Evolutionary conservation across 2,113 vertebrate genomes (phyloP), one percentile per base, ranked within the genome.

Genomic region (Mormoops blainvillei): DNA sequence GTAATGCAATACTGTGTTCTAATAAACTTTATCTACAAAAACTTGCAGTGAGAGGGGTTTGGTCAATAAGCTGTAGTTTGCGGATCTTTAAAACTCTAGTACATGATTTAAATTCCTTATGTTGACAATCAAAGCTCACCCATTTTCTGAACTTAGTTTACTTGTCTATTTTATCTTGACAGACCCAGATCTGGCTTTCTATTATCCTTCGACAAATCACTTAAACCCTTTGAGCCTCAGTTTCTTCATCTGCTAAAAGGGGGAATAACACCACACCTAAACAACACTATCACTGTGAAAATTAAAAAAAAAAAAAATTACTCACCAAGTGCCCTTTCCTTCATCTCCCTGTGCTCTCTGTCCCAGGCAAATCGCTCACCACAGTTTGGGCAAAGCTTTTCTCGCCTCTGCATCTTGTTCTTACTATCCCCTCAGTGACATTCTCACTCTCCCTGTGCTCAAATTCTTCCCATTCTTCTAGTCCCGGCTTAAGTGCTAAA

Each of bases 381-480:
- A 22, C 77, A 87, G 48, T 76, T 73, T n/a, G 24, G 7, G 52
- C 16, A 41, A n/a, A 24, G 31, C 68, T 96, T 52, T 78, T 68
- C 84, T 92, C 68, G 43, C 12, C 61, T 82, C 12, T 31, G 61
- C 56, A 58, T 61, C 76, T 81, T 78, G 77, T 54, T 95, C 74
- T 58, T 33, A 68, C 54, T 45, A 28, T 87, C 85, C 56, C 13
- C n/a, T 76, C 91, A 43, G 10, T 45, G 65, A 70, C 50, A 73
- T 63, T 58, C 56, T 93, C 36, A 73, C 50, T 97, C 84, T 65
- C 88, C 84, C 22, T 73, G 92, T 77, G 58, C 65, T 85, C 84
- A 95, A 90, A 97, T 84, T 92, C 84, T 89, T 95, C 65, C 78
- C 83, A 80, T 92, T 94, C 95, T 97, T 95, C 16, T 54, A 28